These are phyloP conservation scores for Ennomos quercinarius DNA, from an alignment of 2,888 invertebrate genomes.

Conservation along the genomic window DNA sequence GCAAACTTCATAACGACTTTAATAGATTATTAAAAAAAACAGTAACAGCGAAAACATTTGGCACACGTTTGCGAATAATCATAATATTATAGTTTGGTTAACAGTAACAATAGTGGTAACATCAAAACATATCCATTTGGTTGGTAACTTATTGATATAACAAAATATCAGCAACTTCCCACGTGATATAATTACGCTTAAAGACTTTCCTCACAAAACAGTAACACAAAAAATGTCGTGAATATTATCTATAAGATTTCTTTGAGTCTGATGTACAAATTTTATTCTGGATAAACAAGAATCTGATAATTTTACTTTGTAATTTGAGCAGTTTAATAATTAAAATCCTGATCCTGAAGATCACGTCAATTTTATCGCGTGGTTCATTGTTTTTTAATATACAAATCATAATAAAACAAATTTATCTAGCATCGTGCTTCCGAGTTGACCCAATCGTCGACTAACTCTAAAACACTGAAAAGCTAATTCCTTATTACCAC, in stretches of 20 bases:
- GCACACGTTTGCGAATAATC: neutral
- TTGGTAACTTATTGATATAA: slow-evolving; percentile 15
- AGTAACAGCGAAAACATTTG: slow-evolving; percentile 27
- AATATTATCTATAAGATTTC: no score
- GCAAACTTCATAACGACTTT: slow-evolving; percentile 18
- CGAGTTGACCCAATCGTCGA: slow-evolving; percentile 84
- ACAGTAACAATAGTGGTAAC: neutral
- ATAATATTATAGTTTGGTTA: no score
- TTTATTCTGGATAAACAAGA: no score
- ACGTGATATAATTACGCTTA: neutral
- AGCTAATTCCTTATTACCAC: slow-evolving; percentile 74
- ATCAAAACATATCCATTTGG: neutral
- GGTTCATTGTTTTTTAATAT: neutral
- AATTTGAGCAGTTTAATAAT: no score
- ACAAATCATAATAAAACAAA: slow-evolving; percentile 57
- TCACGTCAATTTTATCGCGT: neutral
- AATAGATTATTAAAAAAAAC: slow-evolving; percentile 13
- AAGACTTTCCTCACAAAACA: no score
- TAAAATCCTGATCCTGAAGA: no score
- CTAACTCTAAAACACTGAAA: slow-evolving; percentile 86
- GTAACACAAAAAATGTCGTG: no score
- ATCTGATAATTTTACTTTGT: no score
- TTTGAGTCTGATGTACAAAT: no score
- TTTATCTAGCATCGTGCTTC: slow-evolving; percentile 77
- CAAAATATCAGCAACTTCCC: neutral